Evolutionary conservation across 2,888 invertebrate species (phyloP), one percentile per base, ranked within the genome.

Genomic region (Eugnorisma glareosa): DNA sequence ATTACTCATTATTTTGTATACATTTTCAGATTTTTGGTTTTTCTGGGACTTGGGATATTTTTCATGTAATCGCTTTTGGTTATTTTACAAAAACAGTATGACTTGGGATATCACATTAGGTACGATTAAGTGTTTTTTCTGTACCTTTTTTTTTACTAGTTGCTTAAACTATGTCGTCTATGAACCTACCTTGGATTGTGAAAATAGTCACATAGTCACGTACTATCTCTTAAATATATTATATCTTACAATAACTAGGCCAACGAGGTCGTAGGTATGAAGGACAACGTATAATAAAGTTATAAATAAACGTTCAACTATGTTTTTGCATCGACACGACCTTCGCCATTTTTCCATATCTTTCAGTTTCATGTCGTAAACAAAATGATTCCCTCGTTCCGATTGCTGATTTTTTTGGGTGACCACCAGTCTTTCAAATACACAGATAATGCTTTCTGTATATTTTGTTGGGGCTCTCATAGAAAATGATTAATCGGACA

Each of bases 61-160:
- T 77, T 45, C 3, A 51, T 74, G 74, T 73, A 35, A 77, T 57
- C 57, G 18, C 57, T 73, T 84, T 83, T 73, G 24, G 21, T n/a
- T 67, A 35, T 66, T 67, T 73, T 75, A 67, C 28, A 73, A 45
- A 59, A 48, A 24, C 67, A 91, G 73, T 67, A 95, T 95, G 96
- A 91, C 94, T 79, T 96, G 96, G 96, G 96, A 96, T 81, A 88
- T 96, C 31, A 96, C 96, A 67, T 91, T 94, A 82, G 95, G 95
- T 95, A 92, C 91, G 90, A 43, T 70, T 11, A 43, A 28, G 4
- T n/a, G 2, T 35, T 51, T 67, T 21, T 11, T 31, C 10, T 8
- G 24, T 43, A 51, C 18, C 54, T n/a, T 59, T 79, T 37, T 77
- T 43, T 10, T 13, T 45, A 59, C 31, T 31, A 59, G 18, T 59